phyloP scores from a whole-genome alignment of 2,888 invertebrate species.

The Parochlus steinenii region DNA sequence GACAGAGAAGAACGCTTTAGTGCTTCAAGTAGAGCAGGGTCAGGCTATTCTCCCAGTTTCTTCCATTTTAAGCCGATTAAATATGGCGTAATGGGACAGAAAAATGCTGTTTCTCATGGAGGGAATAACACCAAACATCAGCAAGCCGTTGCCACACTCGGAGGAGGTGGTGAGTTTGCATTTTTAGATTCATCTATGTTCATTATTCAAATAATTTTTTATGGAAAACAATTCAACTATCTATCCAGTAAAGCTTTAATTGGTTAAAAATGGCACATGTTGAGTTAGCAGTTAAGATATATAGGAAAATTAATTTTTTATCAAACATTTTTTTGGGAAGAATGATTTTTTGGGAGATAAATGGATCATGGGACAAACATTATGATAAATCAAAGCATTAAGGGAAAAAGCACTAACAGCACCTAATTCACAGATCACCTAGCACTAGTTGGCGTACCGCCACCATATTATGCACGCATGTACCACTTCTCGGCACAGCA shows the following conservation, averaged over 20 bases:
- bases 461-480: conserved; percentile 43
- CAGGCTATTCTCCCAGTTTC: conserved; percentile 80
- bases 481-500: conserved; percentile 41
- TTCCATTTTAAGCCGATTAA: conserved; percentile 84
- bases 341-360: no score
- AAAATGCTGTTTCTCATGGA: conserved; percentile 29
- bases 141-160: conserved; percentile 30
- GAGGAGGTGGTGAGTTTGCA: conserved; percentile 18
- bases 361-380: conserved; percentile 11
- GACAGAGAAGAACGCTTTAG: conserved; percentile 71
- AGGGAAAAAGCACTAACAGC: no score
- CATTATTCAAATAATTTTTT: not conserved
- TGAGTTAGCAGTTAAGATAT: not conserved
- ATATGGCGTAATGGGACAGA: conserved; percentile 45
- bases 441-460: conserved; percentile 41
- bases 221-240: not conserved
- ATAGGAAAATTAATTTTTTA: not conserved
- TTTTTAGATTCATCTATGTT: conserved; percentile 7
- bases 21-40: conserved; percentile 48
- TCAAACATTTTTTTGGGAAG: not conserved
- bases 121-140: conserved; percentile 35
- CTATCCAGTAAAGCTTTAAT: not conserved
- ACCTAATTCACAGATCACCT: conserved; percentile 39
- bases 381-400: no score
- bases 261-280: not conserved